Conservation (phyloP, 2,797 vertebrate species). For the Ctenosaura bakeri region DNA sequence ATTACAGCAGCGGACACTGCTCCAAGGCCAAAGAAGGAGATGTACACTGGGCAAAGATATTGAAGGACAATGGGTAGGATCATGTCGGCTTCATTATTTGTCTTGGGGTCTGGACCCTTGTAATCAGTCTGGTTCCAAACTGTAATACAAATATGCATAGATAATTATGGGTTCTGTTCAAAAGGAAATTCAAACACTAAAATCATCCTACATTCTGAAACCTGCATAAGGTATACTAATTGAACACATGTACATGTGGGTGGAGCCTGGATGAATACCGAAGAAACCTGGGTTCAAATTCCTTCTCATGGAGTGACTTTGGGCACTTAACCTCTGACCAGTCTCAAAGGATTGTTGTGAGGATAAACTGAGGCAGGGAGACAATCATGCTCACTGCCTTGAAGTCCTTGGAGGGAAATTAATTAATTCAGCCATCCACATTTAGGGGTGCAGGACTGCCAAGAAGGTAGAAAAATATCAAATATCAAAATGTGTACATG, state of each 20-base stretch:
- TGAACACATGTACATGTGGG: background rate
- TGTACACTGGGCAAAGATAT: conserved; percentile 92
- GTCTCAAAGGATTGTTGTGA: too few relatives aligned
- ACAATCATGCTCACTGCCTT: too few relatives aligned
- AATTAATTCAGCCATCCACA: too few relatives aligned
- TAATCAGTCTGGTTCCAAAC: conserved; percentile 96
- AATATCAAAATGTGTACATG: too few relatives aligned
- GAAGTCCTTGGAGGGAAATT: too few relatives aligned
- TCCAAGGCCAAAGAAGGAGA: conserved; percentile 96
- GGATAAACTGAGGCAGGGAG: too few relatives aligned
- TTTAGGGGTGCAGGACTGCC: too few relatives aligned
- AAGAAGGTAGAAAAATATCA: too few relatives aligned
- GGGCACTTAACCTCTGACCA: too few relatives aligned
- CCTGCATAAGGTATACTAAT: background rate
- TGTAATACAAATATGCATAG: conserved; percentile 68
- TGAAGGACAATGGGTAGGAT: conserved; percentile 97
- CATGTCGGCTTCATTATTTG: conserved; percentile 91
- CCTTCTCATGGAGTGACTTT: too few relatives aligned
- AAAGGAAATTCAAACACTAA: background rate
- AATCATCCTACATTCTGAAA: background rate
- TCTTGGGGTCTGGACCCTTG: conserved; percentile 84
- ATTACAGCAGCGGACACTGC: conserved; percentile 98
- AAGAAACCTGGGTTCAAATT: background rate
- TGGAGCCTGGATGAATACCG: too few relatives aligned
- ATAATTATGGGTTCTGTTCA: background rate